These are phyloP conservation scores for Plotosus lineatus DNA, from an alignment of 2,113 vertebrate species.

Conservation along the genomic window DNA sequence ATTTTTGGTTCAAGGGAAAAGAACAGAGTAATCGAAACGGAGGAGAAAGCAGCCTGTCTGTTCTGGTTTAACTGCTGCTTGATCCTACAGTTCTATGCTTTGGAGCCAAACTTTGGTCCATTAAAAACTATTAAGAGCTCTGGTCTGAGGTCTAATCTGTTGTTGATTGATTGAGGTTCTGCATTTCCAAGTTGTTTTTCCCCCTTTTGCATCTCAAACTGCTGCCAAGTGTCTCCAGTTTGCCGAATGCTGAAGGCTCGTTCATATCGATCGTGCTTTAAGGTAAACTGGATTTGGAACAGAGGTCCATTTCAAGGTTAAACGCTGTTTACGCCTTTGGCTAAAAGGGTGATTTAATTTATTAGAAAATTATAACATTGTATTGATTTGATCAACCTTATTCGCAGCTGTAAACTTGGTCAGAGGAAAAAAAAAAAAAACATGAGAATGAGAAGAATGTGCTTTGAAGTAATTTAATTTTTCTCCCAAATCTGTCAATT, in stretches of 20 bases:
- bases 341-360: background rate
- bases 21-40: constrained; percentile 21
- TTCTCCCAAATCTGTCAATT: background rate
- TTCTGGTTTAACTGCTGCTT: constrained; percentile 40
- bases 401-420: background rate
- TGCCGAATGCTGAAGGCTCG: background rate
- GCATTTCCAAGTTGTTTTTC: constrained; percentile 6
- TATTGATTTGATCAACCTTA: background rate
- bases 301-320: background rate
- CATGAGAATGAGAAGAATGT: background rate
- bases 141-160: constrained; percentile 52
- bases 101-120: constrained; percentile 13
- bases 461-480: background rate
- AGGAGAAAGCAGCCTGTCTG: constrained; percentile 45
- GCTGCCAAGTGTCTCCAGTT: background rate
- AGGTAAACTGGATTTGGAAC: constrained; percentile 7
- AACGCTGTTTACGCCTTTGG: background rate
- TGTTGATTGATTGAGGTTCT: constrained; percentile 58
- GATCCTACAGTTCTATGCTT: constrained; percentile 45
- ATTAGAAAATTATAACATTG: background rate
- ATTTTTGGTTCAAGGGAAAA: background rate
- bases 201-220: constrained; percentile 14
- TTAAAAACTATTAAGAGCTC: constrained; percentile 59
- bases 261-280: constrained; percentile 18
- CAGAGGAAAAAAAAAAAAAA: background rate